Evolutionary conservation across 23 tunicate species (phyloP).

Genomic region (Phallusia fumigata): DNA sequence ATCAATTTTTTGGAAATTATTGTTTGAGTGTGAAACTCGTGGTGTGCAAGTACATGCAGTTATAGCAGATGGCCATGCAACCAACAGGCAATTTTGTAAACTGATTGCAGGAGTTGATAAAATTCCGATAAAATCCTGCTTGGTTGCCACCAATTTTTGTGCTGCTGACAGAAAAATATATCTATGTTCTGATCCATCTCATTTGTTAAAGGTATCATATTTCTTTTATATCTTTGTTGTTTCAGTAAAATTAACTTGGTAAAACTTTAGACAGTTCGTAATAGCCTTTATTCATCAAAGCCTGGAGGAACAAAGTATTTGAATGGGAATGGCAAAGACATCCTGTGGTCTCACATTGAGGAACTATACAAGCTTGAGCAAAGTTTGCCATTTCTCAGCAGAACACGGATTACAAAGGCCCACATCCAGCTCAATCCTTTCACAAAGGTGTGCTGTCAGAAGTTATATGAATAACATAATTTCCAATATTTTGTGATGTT

Average conservation of each 20-base stretch:
- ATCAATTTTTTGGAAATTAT: constrained; percentile 12
- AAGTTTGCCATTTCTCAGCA: neutral
- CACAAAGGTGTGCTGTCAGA: neutral
- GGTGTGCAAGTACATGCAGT: constrained; percentile 21
- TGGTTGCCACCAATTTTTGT: neutral
- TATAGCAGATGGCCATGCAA: neutral
- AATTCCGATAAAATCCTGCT: neutral
- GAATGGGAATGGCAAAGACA: neutral
- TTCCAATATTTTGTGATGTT: neutral
- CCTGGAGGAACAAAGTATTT: neutral
- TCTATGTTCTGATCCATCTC: constrained; percentile 10
- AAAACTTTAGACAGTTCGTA: neutral
- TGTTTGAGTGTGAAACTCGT: constrained; percentile 29
- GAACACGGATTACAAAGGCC: neutral
- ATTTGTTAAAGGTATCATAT: constrained; percentile 14
- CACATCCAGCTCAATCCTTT: neutral
- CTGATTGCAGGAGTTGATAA: neutral
- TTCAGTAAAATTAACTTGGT: no score
- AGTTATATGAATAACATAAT: neutral
- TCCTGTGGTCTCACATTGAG: neutral
- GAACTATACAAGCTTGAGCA: neutral
- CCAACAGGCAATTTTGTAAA: neutral
- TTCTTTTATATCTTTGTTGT: no score
- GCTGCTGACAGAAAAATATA: neutral
- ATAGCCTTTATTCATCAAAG: neutral